These are phyloP conservation scores for Genyomyrus donnyi DNA, from an alignment of 2,113 vertebrate species.

Conservation along the genomic window DNA sequence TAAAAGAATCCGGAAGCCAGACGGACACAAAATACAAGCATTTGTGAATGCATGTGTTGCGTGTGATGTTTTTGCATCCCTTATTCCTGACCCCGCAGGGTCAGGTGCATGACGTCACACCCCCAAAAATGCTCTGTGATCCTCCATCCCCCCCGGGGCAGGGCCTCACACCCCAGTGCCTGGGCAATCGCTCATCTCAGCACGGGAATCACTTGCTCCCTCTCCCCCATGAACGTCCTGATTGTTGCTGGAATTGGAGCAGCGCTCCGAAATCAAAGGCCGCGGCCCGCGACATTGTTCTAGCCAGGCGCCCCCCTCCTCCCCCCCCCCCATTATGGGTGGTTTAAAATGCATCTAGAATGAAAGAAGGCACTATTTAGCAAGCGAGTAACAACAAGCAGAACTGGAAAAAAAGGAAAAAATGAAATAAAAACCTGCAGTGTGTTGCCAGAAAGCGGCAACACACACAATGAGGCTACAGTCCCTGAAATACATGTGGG, in stretches of 20 bases:
- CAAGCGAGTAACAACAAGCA: conserved; percentile 25
- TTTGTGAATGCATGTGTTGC: neutral
- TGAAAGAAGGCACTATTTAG: conserved; percentile 38
- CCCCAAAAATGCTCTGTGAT: conserved; percentile 31
- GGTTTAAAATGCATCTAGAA: conserved; percentile 40
- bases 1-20: neutral
- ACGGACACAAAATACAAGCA: neutral
- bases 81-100: neutral
- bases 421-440: conserved; percentile 5
- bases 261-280: conserved; percentile 47
- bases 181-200: conserved; percentile 49
- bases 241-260: conserved; percentile 59
- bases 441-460: neutral
- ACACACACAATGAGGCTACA: conserved; percentile 31
- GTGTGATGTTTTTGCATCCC: neutral
- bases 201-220: conserved; percentile 45
- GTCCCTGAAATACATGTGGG: conserved; percentile 23
- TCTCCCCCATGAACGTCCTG: conserved; percentile 38
- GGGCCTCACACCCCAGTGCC: conserved; percentile 34
- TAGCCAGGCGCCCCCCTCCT: conserved; percentile 20
- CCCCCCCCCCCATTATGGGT: conserved; percentile 34
- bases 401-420: conserved; percentile 20
- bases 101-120: neutral
- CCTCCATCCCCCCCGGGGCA: conserved; percentile 33
- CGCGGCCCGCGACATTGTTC: conserved; percentile 33